Conservation (phyloP, 2,113 vertebrate species). For the Tapirus terrestris region DNA sequence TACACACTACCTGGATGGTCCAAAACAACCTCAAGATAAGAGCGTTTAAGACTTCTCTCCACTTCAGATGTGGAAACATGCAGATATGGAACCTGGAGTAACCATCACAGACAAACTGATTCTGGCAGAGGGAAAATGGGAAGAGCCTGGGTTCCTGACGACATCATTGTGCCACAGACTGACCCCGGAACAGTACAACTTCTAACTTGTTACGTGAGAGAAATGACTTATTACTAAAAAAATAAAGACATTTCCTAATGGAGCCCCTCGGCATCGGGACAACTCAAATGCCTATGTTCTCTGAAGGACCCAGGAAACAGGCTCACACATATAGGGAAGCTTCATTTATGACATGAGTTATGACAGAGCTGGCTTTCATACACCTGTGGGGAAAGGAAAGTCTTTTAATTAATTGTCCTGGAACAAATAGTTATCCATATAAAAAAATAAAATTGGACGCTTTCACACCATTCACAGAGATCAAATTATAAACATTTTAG, state of each 20-base stretch:
- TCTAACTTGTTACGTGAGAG: background rate
- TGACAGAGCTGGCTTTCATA: background rate
- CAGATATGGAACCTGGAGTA: background rate
- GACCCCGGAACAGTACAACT: fast-evolving
- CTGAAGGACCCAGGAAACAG: background rate
- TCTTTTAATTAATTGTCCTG: background rate
- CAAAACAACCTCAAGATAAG: background rate
- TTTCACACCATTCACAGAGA: background rate
- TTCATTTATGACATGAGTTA: background rate
- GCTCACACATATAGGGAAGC: background rate
- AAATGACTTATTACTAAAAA: background rate
- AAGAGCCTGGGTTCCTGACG: background rate
- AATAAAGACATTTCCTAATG: background rate
- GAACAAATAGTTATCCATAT: background rate
- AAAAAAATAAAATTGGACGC: background rate
- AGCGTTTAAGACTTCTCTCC: background rate
- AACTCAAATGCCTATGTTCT: background rate
- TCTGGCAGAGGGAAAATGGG: background rate
- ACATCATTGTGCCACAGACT: no score
- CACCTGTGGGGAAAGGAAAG: background rate
- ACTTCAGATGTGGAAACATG: background rate
- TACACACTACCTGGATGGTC: background rate
- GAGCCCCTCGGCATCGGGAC: no score
- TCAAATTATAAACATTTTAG: background rate
- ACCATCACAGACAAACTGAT: background rate